Base-by-base conservation (phyloP, 1,140 invertebrate species). In the Drosophila sechellia region DNA sequence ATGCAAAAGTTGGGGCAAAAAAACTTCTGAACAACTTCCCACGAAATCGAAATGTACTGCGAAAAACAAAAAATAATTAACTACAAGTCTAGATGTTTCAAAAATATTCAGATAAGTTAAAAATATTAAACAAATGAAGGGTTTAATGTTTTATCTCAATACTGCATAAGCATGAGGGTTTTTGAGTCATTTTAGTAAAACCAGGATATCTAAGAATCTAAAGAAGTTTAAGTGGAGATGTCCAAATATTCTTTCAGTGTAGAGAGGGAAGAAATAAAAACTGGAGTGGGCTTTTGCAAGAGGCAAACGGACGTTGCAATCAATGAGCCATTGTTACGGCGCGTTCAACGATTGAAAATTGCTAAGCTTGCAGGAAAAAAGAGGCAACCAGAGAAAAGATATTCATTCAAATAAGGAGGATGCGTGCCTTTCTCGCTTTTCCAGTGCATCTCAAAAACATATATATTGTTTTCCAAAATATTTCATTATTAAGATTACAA, bases 341-440 rank as follows among this genome's bases (percentile, higher is more conserved):
- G 83, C 81, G 83, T 85, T 87, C 83, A 60, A 75, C 81, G 81
- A 87, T 85, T 85, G 81, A 71, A 78, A 85, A 81, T 74, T 78
- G 74, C 63, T 71, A 48, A 75, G 37, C 20, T 50, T 39, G 15
- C 17, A 68, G 58, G 25, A 53, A 46, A 81, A 77, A 42, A 25
- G 31, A 39, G 46, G 31, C 11, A 70, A 22, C 15, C 40, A 34
- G 20, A 25, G 35, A 40, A 55, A 35, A 70, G 50, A 70, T 69
- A 35, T 57, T 20, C 64, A 69, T 34, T 39, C 27, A 57, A 57
- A 57, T 48, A 56, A 40, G 17, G 3, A 31, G 25, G n/a, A 22
- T n/a, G 60, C 64, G 64, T 65, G 64, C 45, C 46, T 25, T 65
- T 68, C 42, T 0, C 60, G 10, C 35, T 68, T 65, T 65, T 42